phyloP scores from a whole-genome alignment of 2,113 vertebrate species.

The Oncorhynchus kisutch region DNA sequence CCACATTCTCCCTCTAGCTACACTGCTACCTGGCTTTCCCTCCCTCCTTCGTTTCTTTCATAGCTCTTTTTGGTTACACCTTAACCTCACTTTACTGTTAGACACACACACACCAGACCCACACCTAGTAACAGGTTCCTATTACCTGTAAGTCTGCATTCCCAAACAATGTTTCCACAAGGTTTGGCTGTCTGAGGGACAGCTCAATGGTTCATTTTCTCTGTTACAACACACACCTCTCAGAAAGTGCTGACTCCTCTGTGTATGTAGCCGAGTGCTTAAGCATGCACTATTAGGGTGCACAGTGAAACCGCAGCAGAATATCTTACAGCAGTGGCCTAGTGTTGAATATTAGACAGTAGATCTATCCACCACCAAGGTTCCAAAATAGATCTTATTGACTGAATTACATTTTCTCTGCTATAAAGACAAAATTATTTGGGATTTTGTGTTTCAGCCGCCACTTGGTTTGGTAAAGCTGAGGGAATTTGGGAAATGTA shows the following conservation, averaged over 20 bases:
- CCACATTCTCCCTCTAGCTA: constrained; percentile 29
- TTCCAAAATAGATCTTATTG: neutral
- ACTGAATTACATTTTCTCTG: neutral
- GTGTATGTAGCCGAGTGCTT: neutral
- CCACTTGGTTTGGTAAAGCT: too few species aligned
- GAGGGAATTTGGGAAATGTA: too few species aligned
- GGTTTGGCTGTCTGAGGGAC: constrained; percentile 15
- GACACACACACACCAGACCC: constrained; percentile 36
- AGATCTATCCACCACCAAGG: neutral
- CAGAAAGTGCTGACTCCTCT: constrained; percentile 9
- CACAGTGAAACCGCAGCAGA: neutral
- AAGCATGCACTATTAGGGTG: neutral
- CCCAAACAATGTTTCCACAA: constrained; percentile 34
- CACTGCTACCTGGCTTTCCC: constrained; percentile 24
- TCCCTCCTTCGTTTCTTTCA: neutral
- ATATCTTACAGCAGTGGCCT: neutral
- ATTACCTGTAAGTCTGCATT: constrained; percentile 68
- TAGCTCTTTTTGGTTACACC: constrained; percentile 51
- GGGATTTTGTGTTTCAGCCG: too few species aligned
- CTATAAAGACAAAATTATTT: neutral
- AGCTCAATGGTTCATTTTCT: constrained; percentile 9
- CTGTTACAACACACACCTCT: neutral
- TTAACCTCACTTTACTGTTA: constrained; percentile 39
- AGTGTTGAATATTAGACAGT: neutral
- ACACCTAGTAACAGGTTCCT: constrained; percentile 44